These are phyloP conservation scores for Drosophila prolongata DNA, from an alignment of 2,888 invertebrate species.

Conservation along the genomic window DNA sequence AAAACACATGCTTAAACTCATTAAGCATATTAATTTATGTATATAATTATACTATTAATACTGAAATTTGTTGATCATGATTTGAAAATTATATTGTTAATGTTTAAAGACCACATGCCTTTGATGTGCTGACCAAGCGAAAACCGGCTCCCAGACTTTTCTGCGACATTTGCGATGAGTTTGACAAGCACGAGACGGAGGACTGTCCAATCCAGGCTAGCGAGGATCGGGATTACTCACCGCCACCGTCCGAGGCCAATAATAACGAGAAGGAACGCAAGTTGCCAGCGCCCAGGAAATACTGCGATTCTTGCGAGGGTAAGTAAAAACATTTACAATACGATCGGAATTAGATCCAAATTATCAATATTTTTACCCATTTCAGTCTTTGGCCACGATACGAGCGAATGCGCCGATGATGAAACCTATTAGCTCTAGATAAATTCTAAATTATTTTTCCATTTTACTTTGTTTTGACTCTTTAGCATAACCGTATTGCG, in stretches of 20 bases:
- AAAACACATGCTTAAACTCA: no score
- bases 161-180: slow-evolving; percentile 99
- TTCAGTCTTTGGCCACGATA: slow-evolving; percentile 94
- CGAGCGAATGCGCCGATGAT: slow-evolving; percentile 93
- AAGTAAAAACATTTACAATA: slow-evolving; percentile 32
- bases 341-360: neutral
- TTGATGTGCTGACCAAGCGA: slow-evolving; percentile 84
- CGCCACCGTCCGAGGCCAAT: slow-evolving; percentile 66
- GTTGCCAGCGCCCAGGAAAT: slow-evolving; percentile 88
- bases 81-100: neutral
- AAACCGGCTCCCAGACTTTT: slow-evolving; percentile 91
- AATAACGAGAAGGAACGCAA: slow-evolving; percentile 81
- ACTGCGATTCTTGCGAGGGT: slow-evolving; percentile 98
- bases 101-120: slow-evolving; percentile 85
- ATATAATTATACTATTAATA: no score
- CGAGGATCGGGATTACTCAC: slow-evolving; percentile 85
- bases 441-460: slow-evolving; percentile 20
- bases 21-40: no score
- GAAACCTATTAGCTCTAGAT: slow-evolving; percentile 65
- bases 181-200: slow-evolving; percentile 98
- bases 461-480: slow-evolving; percentile 37
- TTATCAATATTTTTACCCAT: neutral
- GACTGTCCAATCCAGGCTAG: slow-evolving; percentile 95
- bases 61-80: no score
- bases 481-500: slow-evolving; percentile 27